Conservation (phyloP, 2,888 invertebrate species). For the Axea sp. region DNA sequence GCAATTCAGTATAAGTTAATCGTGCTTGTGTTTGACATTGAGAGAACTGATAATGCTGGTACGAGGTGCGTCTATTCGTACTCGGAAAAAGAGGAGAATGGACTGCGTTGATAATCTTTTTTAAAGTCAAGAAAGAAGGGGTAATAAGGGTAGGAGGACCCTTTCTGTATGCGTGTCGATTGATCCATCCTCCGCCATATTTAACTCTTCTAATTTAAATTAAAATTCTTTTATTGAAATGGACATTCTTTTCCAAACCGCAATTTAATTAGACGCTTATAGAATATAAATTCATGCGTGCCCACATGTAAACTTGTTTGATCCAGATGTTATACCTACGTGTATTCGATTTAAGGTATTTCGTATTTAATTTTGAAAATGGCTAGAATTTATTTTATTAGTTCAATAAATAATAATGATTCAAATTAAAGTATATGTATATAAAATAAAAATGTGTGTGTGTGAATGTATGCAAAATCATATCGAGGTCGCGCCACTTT, state of each 20-base stretch:
- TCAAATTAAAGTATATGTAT: too few species aligned
- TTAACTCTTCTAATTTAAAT: conserved; percentile 8
- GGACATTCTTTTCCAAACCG: conserved; percentile 1
- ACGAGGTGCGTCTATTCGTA: too few species aligned
- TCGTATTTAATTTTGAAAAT: too few species aligned
- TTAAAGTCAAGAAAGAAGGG: conserved; percentile 61
- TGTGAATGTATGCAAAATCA: too few species aligned
- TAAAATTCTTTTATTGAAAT: conserved; percentile 12
- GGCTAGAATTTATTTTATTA: too few species aligned
- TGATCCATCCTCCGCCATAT: conserved; percentile 10
- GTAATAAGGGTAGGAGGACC: conserved; percentile 53
- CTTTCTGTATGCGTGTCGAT: conserved; percentile 41
- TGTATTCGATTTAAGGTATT: too few species aligned
- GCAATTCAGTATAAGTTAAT: conserved; percentile 63
- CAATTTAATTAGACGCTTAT: background rate
- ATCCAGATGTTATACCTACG: too few species aligned
- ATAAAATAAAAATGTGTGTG: too few species aligned
- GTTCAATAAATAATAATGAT: too few species aligned
- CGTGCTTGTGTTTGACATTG: conserved; percentile 51
- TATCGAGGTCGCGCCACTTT: too few species aligned
- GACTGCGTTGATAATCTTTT: conserved; percentile 49
- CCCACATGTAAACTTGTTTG: too few species aligned
- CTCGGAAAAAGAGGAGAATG: conserved; percentile 2
- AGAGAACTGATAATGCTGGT: conserved; percentile 31
- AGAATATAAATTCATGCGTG: too few species aligned